Base-by-base conservation (phyloP, 2,797 vertebrate genomes). In the Heteromormyrus szaboi region DNA sequence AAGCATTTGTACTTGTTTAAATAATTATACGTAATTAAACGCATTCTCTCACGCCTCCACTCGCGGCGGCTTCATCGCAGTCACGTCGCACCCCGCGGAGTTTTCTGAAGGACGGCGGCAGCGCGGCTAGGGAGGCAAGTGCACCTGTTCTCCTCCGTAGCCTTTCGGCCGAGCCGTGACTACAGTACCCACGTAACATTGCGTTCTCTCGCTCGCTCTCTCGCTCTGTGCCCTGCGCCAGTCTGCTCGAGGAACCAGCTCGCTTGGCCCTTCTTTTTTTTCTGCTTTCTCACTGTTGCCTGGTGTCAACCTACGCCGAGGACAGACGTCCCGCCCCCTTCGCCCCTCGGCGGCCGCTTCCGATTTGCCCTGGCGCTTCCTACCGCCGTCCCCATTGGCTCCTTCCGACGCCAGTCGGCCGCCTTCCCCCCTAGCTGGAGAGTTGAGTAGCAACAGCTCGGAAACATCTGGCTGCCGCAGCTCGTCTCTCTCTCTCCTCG, bases 401-500 rank as follows among this genome's bases (percentile, higher is more conserved):
- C 94, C 91, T 91, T 29, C 92, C 85, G 92, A 95, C 95, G 96
- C 95, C 96, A 95, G 92, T 96, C 96, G 96, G 92, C 91, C 95
- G 94, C 94, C 44, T 94, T 95, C 93, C 95, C 93, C 92, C 89
- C 92, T 91, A 90, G 91, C 94, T 92, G 94, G 92, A 92, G 96
- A 96, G 96, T 95, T 96, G 94, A 96, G 95, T 95, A 97, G 96
- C 96, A 97, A 96, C 96, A 97, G 96, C 96, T 96, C 96, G 96
- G 95, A 94, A 97, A 98, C 97, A 98, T 98, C 97, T 98, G 97
- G 96, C 96, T 96, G 96, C 96, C 96, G 97, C 97, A 96, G 96
- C 97, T 95, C 95, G 95, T 95, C 96, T 93, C 93, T 95, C 96
- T 96, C 96, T 93, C 93, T 95, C 96, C 95, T 96, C 93, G 90